Conservation (phyloP, 2,797 vertebrate species). For the Alosa sapidissima region DNA sequence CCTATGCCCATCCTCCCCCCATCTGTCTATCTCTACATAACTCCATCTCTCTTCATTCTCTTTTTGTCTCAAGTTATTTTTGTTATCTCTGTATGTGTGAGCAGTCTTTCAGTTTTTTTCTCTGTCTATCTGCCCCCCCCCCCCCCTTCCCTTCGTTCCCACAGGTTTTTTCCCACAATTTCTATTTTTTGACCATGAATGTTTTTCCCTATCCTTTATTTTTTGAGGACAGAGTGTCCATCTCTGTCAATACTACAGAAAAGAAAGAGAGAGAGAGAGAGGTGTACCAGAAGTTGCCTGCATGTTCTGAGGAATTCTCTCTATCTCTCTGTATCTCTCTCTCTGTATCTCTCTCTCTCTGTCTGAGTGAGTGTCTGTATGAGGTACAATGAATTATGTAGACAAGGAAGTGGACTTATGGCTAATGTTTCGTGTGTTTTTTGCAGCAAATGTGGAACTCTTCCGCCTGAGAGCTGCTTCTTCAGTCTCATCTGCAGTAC, state of each 20-base stretch:
- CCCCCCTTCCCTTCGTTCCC: neutral
- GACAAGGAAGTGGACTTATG: no score
- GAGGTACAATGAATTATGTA: no score
- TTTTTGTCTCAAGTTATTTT: neutral
- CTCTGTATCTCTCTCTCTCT: neutral
- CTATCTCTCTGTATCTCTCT: neutral
- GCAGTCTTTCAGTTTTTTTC: no score
- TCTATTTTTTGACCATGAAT: neutral
- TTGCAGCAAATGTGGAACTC: conserved; percentile 84
- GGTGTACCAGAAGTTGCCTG: no score
- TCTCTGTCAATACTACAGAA: neutral
- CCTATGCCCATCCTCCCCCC: neutral
- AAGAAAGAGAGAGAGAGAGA: no score
- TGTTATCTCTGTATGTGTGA: neutral
- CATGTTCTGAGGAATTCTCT: neutral
- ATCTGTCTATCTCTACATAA: neutral
- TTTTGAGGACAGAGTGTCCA: neutral
- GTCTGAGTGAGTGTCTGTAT: neutral
- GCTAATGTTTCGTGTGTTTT: conserved; percentile 41
- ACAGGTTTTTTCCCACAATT: neutral
- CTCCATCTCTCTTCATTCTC: neutral
- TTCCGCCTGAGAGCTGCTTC: conserved; percentile 89
- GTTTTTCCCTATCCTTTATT: neutral
- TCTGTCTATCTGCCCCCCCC: no score
- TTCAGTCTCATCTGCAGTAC: conserved; percentile 91